Conservation (phyloP, 2,888 invertebrate species). For the Onthophagus sagittarius region DNA sequence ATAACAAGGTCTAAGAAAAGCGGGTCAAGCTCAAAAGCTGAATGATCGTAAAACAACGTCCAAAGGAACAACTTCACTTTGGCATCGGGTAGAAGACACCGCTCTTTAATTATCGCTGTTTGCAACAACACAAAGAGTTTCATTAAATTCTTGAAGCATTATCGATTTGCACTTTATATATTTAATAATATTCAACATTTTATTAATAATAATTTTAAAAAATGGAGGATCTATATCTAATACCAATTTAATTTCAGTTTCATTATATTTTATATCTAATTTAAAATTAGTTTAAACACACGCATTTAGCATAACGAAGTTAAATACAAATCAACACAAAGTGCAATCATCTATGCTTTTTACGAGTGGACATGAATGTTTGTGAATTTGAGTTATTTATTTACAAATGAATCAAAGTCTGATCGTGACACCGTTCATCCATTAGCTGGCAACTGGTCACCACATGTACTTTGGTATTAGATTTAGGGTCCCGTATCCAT, state of each 20-base stretch:
- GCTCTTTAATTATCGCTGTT: background rate
- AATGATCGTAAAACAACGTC: background rate
- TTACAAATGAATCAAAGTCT: background rate
- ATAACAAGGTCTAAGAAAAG: background rate
- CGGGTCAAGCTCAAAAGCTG: background rate
- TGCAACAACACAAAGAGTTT: background rate
- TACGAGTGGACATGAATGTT: too few species aligned
- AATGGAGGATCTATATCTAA: too few species aligned
- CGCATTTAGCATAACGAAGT: too few species aligned
- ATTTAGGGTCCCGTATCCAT: background rate
- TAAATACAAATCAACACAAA: too few species aligned
- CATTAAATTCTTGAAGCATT: background rate
- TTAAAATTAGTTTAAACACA: too few species aligned
- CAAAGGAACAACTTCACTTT: background rate
- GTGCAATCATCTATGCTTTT: too few species aligned
- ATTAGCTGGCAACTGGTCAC: background rate
- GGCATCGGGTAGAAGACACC: background rate
- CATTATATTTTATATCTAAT: too few species aligned
- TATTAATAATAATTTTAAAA: too few species aligned
- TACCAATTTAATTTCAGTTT: too few species aligned
- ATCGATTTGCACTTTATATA: background rate
- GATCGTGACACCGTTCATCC: background rate
- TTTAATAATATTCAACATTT: too few species aligned
- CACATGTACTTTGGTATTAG: background rate
- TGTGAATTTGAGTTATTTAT: background rate